These are phyloP conservation scores for Cyrtorhinus lividipennis DNA, from an alignment of 1,140 invertebrate species.

Conservation along the genomic window DNA sequence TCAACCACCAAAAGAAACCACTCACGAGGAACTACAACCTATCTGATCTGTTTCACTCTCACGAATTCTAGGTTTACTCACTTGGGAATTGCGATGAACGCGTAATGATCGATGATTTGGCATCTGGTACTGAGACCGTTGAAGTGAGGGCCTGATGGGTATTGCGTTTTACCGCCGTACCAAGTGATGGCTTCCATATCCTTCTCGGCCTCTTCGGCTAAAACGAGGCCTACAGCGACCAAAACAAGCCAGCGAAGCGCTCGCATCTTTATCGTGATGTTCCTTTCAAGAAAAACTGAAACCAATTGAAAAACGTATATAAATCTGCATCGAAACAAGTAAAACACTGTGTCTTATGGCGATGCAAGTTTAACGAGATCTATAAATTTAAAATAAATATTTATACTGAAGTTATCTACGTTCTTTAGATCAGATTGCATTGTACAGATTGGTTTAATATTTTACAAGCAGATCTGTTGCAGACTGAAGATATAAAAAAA, in stretches of 20 bases:
- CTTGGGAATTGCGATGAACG: constrained; percentile 40
- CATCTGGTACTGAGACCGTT: constrained; percentile 36
- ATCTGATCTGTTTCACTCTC: no score
- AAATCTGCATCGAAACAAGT: not conserved
- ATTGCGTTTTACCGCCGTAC: constrained; percentile 5
- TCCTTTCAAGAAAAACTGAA: not conserved
- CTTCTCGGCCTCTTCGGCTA: not conserved
- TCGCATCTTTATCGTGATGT: not conserved
- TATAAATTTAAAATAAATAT: no score
- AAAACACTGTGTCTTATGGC: no score
- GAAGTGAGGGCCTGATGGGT: not conserved
- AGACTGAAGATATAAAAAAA: no score
- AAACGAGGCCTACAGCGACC: not conserved
- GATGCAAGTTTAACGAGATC: no score
- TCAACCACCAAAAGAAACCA: no score
- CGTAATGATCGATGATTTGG: constrained; percentile 41
- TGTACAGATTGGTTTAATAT: no score
- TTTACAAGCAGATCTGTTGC: no score
- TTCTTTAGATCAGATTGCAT: no score
- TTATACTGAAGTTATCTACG: no score
- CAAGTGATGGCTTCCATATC: constrained; percentile 4
- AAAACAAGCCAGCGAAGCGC: not conserved
- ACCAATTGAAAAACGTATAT: not conserved
- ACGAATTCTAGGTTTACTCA: no score
- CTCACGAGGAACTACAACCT: no score